These are phyloP conservation scores for Trematomus loennbergii DNA, from an alignment of 2,113 vertebrate genomes.

Conservation along the genomic window DNA sequence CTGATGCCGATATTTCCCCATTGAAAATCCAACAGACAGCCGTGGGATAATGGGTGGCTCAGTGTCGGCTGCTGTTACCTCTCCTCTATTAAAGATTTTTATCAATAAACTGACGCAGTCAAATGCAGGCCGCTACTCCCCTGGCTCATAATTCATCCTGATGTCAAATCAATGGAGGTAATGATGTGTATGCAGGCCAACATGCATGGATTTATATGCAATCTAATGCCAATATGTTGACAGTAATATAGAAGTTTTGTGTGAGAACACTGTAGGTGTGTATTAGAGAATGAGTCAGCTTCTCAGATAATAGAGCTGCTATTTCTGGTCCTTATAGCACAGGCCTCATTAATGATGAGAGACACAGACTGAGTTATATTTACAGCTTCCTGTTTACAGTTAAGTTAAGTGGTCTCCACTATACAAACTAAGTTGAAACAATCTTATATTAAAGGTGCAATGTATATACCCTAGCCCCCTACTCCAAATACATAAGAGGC, in stretches of 20 bases:
- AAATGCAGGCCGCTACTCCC: slow-evolving; percentile 13
- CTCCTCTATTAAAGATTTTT: slow-evolving; percentile 16
- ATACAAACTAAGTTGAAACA: no score
- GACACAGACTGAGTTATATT: no score
- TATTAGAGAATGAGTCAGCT: no score
- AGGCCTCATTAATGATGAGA: no score
- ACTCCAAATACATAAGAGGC: no score
- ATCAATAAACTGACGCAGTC: slow-evolving; percentile 36
- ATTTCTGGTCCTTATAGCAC: no score
- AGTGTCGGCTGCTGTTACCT: slow-evolving; percentile 4
- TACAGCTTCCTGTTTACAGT: no score
- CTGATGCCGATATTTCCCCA: slow-evolving; percentile 34
- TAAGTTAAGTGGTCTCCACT: no score
- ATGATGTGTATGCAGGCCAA: slow-evolving; percentile 25
- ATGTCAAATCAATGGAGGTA: slow-evolving; percentile 54
- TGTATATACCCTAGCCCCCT: no score
- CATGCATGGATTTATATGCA: slow-evolving; percentile 18
- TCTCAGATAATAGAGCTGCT: no score
- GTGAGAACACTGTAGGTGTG: neutral
- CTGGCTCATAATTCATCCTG: slow-evolving; percentile 50
- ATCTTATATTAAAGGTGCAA: no score
- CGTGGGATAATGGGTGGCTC: slow-evolving; percentile 20
- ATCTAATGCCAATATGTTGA: slow-evolving; percentile 5
- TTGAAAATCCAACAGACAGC: slow-evolving; percentile 19
- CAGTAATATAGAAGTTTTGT: neutral